These are phyloP conservation scores for Bimastos eiseni DNA, from an alignment of 2,888 invertebrate genomes.

Conservation along the genomic window DNA sequence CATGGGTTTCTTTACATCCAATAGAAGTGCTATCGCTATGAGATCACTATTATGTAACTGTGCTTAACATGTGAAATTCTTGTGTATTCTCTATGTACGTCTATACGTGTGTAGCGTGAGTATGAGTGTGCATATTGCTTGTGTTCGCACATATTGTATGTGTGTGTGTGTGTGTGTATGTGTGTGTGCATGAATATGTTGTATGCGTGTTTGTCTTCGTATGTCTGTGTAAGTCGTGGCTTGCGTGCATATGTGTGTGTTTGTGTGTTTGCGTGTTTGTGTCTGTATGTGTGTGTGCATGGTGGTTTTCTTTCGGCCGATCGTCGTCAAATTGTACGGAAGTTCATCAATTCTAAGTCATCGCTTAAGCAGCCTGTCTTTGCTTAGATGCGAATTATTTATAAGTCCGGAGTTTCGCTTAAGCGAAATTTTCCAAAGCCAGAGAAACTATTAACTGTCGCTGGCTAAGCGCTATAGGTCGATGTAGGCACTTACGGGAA, in stretches of 20 bases:
- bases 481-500: too few relatives aligned
- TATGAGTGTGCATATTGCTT: too few relatives aligned
- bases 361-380: neutral
- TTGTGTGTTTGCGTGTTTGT: neutral
- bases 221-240: neutral
- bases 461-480: too few relatives aligned
- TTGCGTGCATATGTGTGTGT: neutral
- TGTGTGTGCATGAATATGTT: neutral
- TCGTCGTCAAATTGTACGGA: neutral
- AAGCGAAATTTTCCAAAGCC: neutral
- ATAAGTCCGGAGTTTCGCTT: neutral
- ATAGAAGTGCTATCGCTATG: too few relatives aligned
- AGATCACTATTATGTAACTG: neutral
- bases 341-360: neutral
- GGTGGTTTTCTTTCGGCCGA: neutral
- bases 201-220: neutral
- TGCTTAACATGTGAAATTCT: neutral
- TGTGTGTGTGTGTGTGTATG: neutral
- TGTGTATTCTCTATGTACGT: neutral
- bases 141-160: neutral
- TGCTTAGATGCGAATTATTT: slow-evolving; percentile 2
- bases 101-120: neutral
- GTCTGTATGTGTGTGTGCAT: neutral
- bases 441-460: neutral
- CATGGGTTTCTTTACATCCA: too few relatives aligned